These are phyloP conservation scores for Neuroscelio doddi DNA, from an alignment of 2,888 invertebrate genomes.

Conservation along the genomic window DNA sequence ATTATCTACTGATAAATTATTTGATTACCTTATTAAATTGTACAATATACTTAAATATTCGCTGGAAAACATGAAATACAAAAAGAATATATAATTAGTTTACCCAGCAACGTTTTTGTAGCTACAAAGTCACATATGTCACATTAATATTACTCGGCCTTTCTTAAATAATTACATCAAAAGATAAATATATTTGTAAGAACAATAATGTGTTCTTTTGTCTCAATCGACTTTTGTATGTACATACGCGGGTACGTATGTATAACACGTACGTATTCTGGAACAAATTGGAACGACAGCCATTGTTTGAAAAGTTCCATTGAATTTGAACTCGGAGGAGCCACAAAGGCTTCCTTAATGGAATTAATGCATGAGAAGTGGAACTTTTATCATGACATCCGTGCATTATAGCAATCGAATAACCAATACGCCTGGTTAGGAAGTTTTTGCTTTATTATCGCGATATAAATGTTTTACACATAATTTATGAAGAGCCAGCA, in stretches of 20 bases:
- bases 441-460: constrained; percentile 12
- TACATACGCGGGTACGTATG: background rate
- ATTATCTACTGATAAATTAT: too few species aligned
- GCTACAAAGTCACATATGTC: too few species aligned
- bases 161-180: too few species aligned
- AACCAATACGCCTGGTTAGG: background rate
- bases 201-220: constrained; percentile 4
- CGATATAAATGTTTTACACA: background rate
- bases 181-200: constrained; percentile 2
- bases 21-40: too few species aligned
- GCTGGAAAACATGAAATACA: too few species aligned
- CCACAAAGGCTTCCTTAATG: constrained; percentile 57
- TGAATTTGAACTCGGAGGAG: constrained; percentile 54
- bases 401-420: constrained; percentile 11
- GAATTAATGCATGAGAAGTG: constrained; percentile 59
- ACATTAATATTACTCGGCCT: too few species aligned
- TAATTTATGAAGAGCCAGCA: too few species aligned
- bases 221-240: background rate
- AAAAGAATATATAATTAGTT: too few species aligned
- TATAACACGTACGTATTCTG: background rate
- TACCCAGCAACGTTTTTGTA: too few species aligned
- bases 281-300: constrained; percentile 43
- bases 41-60: too few species aligned
- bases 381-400: constrained; percentile 52
- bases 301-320: constrained; percentile 64